Base-by-base conservation (phyloP, 2,797 vertebrate species). In the Hippopotamyrus pictus region DNA sequence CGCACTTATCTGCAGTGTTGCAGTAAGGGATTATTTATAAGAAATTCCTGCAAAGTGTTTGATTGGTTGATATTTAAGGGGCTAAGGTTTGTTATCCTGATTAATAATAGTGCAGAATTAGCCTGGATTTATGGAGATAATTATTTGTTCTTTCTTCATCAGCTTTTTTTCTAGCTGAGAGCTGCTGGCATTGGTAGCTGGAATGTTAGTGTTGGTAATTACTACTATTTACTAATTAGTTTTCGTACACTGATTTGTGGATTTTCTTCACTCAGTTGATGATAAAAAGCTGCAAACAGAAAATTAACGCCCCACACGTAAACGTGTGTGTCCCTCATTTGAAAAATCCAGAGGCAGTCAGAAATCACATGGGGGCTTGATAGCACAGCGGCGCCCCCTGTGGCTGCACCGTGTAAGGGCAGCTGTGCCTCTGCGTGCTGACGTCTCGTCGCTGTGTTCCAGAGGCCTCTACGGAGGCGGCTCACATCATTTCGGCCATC, bases 401-500 rank as follows among this genome's bases (percentile, higher is more conserved):
- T 44, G 54, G 73, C 76, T 84, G 51, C 12, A 11, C 11, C 5
- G 11, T 14, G 88, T 19, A 29, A 29, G 37, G 17, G 41, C 25
- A 14, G 41, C 9, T 9, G 73, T 41, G 59, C 37, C 50, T 57
- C 17, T 37, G 54, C 0, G 14, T 83, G 57, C 73, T 89, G 85
- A 92, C 83, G 29, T 44, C 88, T 89, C 90, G 87, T 62, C 88
- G 33, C 88, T 94, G 88, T 94, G 87, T 89, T 93, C 29, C 93
- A 97, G 97, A 96, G 89, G 94, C 96, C 91, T 96, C 97, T 85
- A 93, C 95, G 88, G 97, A 98, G 93, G 98, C 96, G 3, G 96
- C 97, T 92, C 97, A 97, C 91, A 97, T 99, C 94, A 97, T 99
- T 94, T 98, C 98, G 44, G 97, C 98, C 91, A 96, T 98, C 91